phyloP scores from a whole-genome alignment of 2,888 invertebrate species.

The Azorinus chamasolen region DNA sequence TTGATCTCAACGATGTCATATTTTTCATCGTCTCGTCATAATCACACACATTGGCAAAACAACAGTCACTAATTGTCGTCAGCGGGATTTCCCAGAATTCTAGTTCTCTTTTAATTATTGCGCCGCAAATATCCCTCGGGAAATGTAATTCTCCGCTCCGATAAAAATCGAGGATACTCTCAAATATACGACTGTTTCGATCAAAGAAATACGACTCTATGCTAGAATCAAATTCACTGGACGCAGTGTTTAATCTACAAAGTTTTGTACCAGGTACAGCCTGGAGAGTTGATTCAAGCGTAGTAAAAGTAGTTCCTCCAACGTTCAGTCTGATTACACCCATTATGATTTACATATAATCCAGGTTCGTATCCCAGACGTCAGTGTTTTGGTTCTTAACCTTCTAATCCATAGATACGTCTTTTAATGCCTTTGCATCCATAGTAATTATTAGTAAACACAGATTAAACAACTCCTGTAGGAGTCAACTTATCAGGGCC shows the following conservation, averaged over 20 bases:
- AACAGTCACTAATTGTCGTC: constrained; percentile 16
- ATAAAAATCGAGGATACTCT: constrained; percentile 71
- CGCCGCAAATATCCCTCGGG: constrained; percentile 31
- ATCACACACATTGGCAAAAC: constrained; percentile 22
- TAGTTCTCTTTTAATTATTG: constrained; percentile 16
- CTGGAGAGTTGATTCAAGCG: constrained; percentile 41
- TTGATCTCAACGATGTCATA: constrained; percentile 13
- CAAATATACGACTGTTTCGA: constrained; percentile 73
- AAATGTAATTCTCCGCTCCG: constrained; percentile 59
- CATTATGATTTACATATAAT: constrained; percentile 1
- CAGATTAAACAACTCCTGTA: too few species aligned
- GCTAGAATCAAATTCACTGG: constrained; percentile 26
- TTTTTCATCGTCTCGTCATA: constrained; percentile 8
- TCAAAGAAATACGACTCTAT: constrained; percentile 72
- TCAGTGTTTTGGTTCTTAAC: too few species aligned
- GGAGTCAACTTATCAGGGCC: too few species aligned
- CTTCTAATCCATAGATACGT: too few species aligned
- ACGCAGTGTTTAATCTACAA: constrained; percentile 23
- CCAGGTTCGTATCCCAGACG: too few species aligned
- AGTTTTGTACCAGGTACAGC: constrained; percentile 52
- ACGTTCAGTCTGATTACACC: constrained; percentile 57
- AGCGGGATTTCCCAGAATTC: constrained; percentile 36
- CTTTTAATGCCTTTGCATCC: too few species aligned
- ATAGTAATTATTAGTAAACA: too few species aligned
- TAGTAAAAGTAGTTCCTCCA: constrained; percentile 62